Evolutionary conservation across 1,140 invertebrate genomes (phyloP).

Genomic region (Psix sp.): DNA sequence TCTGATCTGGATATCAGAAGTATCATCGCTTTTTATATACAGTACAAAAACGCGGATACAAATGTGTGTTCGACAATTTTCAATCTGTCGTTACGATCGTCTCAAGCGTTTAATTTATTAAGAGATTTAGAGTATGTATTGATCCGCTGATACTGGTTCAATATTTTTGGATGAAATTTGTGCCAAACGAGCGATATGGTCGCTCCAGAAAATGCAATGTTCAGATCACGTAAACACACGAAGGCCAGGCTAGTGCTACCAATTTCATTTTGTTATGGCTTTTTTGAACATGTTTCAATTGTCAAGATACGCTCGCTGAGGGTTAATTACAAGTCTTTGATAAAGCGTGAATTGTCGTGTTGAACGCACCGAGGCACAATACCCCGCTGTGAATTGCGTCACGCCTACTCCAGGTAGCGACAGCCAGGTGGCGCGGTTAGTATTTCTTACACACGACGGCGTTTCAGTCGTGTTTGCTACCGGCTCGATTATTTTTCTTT

Average conservation of each 20-base stretch:
- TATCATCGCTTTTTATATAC: too few species aligned
- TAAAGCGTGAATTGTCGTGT: conserved; percentile 52
- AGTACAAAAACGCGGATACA: too few species aligned
- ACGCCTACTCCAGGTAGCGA: conserved; percentile 55
- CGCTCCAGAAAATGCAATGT: too few species aligned
- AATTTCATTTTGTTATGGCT: conserved; percentile 3
- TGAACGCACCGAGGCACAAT: conserved; percentile 26
- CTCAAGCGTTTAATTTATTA: too few species aligned
- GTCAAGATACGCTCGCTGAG: conserved; percentile 1
- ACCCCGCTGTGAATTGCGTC: conserved; percentile 49
- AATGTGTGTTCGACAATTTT: too few species aligned
- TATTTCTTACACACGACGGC: conserved; percentile 17
- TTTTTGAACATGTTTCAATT: conserved; percentile 11
- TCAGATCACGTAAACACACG: too few species aligned
- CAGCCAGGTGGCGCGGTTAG: conserved; percentile 46
- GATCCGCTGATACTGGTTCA: too few species aligned
- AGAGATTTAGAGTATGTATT: too few species aligned
- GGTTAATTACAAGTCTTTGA: conserved; percentile 53
- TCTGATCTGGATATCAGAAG: too few species aligned
- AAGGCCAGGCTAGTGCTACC: neutral
- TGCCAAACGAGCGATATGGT: too few species aligned
- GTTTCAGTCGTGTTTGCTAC: conserved; percentile 41
- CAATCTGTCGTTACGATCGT: too few species aligned
- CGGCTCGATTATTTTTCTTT: conserved; percentile 50
- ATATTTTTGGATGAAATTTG: too few species aligned